These are phyloP conservation scores for Caenorhabditis sp. DNA, from an alignment of 2,888 invertebrate genomes.

Conservation along the genomic window DNA sequence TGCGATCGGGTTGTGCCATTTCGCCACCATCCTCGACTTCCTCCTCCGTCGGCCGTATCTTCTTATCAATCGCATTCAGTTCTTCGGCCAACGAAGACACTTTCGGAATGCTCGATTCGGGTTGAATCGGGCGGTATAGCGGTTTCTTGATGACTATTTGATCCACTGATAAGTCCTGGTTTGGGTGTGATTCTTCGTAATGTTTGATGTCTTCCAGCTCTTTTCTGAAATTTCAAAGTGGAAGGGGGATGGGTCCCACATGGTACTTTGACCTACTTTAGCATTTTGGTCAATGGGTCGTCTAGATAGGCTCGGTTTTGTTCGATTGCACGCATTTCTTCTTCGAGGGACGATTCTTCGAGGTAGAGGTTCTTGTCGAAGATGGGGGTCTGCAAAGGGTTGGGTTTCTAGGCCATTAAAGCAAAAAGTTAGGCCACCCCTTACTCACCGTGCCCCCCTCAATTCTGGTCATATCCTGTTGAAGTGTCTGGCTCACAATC, in stretches of 20 bases:
- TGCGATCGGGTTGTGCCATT: slow-evolving; percentile 83
- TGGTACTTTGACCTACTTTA: slow-evolving; percentile 37
- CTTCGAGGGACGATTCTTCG: slow-evolving; percentile 39
- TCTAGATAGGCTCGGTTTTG: slow-evolving; percentile 32
- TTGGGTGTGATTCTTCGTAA: slow-evolving; percentile 46
- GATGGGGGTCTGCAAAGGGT: slow-evolving; percentile 4
- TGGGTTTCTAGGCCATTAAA: slow-evolving; percentile 1
- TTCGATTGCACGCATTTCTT: slow-evolving; percentile 50
- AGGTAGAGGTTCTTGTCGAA: slow-evolving; percentile 25
- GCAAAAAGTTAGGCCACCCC: not conserved
- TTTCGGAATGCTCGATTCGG: slow-evolving; percentile 51
- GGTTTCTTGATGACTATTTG: slow-evolving; percentile 59
- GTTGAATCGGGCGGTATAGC: slow-evolving; percentile 68
- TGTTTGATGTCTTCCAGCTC: slow-evolving; percentile 52
- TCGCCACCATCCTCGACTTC: slow-evolving; percentile 64
- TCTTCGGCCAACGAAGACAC: slow-evolving; percentile 58
- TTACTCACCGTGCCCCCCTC: slow-evolving; percentile 21
- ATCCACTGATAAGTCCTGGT: not conserved
- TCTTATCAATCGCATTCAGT: slow-evolving; percentile 34
- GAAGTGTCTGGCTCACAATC: slow-evolving; percentile 58
- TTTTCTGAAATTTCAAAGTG: slow-evolving; percentile 29
- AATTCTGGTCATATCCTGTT: slow-evolving; percentile 17
- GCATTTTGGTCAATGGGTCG: slow-evolving; percentile 59
- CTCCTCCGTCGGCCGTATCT: slow-evolving; percentile 19
- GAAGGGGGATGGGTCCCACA: no score